These are phyloP conservation scores for Timema cristinae DNA, from an alignment of 2,888 invertebrate species.

Conservation along the genomic window DNA sequence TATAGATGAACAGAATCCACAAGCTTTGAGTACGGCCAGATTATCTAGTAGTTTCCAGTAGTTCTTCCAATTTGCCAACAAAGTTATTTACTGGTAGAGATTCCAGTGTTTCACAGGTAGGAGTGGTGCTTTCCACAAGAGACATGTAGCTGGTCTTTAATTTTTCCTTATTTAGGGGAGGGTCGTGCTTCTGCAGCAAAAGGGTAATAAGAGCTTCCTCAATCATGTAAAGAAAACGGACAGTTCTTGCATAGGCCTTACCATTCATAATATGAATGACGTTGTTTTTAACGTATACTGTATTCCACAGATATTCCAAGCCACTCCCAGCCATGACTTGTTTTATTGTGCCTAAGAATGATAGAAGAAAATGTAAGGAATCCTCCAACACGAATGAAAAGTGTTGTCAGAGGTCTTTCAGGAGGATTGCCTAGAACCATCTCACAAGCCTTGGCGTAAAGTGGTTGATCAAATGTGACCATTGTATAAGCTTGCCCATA, in stretches of 20 bases:
- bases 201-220: constrained; percentile 7
- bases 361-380: neutral
- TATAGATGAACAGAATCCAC: constrained; percentile 7
- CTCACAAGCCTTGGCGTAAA: neutral
- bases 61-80: neutral
- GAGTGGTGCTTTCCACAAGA: constrained; percentile 6
- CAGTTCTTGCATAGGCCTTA: constrained; percentile 8
- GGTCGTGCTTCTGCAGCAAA: neutral
- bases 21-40: constrained; percentile 2
- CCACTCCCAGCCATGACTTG: neutral
- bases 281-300: neutral
- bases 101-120: neutral
- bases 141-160: neutral
- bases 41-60: neutral
- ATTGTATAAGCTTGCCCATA: neutral
- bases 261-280: neutral
- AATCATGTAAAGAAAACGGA: constrained; percentile 6
- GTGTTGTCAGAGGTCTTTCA: neutral
- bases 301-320: neutral
- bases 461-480: constrained; percentile 10
- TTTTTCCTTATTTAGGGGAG: neutral
- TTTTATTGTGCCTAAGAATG: neutral
- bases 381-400: neutral
- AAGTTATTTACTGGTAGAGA: constrained; percentile 5
- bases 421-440: neutral